phyloP scores from a whole-genome alignment of 2,797 vertebrate genomes.

The Melanotaenia nigrans region DNA sequence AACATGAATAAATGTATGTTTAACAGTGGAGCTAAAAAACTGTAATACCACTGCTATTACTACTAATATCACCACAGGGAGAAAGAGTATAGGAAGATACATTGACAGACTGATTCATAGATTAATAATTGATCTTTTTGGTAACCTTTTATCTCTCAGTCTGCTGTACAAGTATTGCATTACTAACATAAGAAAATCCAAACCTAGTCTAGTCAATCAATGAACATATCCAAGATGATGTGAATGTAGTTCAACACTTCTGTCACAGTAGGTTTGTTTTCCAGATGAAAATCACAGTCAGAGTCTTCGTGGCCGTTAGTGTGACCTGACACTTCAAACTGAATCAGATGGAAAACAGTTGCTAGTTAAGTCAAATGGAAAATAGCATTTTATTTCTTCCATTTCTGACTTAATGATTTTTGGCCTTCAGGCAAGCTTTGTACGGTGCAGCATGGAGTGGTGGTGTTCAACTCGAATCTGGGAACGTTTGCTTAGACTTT shows the following conservation, averaged over 20 bases:
- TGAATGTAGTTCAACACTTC: not conserved
- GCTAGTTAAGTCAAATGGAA: constrained; percentile 35
- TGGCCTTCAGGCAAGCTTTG: constrained; percentile 53
- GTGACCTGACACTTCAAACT: constrained; percentile 32
- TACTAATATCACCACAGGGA: constrained; percentile 48
- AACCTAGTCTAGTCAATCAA: constrained; percentile 11
- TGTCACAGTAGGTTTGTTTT: constrained; percentile 13
- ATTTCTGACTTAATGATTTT: constrained; percentile 19
- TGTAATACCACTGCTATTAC: constrained; percentile 29
- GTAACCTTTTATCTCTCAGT: constrained; percentile 31
- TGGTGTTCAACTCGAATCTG: constrained; percentile 75
- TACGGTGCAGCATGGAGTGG: constrained; percentile 34
- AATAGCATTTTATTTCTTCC: constrained; percentile 22
- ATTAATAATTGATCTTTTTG: constrained; percentile 44
- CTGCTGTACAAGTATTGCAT: constrained; percentile 16
- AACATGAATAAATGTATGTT: constrained; percentile 45
- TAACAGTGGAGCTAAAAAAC: constrained; percentile 34
- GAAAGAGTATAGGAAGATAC: not conserved
- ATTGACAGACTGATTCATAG: constrained; percentile 14
- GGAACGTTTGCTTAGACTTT: constrained; percentile 60
- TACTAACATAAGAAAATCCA: constrained; percentile 19
- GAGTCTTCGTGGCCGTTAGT: constrained; percentile 9
- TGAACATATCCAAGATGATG: not conserved
- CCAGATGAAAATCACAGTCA: constrained; percentile 8
- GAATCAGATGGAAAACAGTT: constrained; percentile 36